Evolutionary conservation across 2,113 vertebrate genomes (phyloP).

Genomic region (Grus americana): DNA sequence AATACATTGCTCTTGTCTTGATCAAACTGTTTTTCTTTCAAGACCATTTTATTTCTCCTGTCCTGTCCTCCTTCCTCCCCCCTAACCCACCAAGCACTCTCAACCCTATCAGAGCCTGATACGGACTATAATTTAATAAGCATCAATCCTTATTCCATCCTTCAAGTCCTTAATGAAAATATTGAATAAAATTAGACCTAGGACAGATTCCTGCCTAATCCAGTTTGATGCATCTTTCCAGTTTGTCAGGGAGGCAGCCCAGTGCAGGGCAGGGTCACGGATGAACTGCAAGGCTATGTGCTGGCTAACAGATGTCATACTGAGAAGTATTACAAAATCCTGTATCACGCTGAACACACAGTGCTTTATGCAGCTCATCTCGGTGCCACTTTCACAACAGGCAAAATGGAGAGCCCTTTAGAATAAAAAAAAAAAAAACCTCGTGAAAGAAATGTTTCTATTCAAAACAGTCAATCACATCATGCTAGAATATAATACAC

Average conservation of each 20-base stretch:
- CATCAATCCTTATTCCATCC: conserved; percentile 6
- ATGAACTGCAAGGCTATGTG: background rate
- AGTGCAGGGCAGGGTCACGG: background rate
- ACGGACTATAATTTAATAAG: background rate
- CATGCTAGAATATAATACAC: background rate
- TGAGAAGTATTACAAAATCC: background rate
- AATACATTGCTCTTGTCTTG: background rate
- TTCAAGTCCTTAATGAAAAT: conserved; percentile 46
- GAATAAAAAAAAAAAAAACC: background rate
- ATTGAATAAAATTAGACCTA: conserved; percentile 10
- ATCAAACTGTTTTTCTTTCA: background rate
- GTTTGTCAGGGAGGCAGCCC: background rate
- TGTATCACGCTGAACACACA: background rate
- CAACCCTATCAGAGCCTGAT: background rate
- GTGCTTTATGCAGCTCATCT: background rate
- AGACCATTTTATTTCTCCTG: background rate
- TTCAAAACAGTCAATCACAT: background rate
- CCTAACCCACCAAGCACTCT: background rate
- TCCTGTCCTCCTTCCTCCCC: background rate
- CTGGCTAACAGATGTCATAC: background rate
- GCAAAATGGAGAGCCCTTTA: background rate
- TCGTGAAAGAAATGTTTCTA: background rate
- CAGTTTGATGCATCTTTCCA: background rate
- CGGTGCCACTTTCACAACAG: background rate
- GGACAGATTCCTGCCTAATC: conserved; percentile 1